Base-by-base conservation (phyloP, 2,113 vertebrate genomes). In the Oncorhynchus nerka region DNA sequence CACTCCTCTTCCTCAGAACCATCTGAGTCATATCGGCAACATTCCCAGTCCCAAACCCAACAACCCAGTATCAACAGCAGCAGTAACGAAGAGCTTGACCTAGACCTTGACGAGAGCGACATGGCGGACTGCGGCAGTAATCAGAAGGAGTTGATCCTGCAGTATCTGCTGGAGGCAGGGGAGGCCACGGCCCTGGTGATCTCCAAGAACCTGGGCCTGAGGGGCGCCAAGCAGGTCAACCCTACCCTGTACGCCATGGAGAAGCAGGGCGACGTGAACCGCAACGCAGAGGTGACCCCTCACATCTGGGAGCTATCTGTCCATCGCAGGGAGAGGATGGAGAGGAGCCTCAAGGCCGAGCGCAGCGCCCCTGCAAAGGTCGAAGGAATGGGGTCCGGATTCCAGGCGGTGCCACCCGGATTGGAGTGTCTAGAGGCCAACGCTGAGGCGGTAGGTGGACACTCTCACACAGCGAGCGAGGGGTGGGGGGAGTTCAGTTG, bases 181-280 rank as follows among this genome's bases (percentile, higher is more conserved):
- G 84, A 91, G 28, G 93, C 93, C 0, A 96, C 91, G 0, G 89
- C 97, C 0, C 90, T 96, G 9, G 91, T 91, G 81, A 90, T 99
- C 3, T 94, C 96, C 5, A 98, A 95, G 72, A 97, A 95, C 70
- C 86, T 98, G 0, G 95, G 96, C 1, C 75, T 98, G 7, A 84
- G 79, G 0, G 93, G 39, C 69, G 89, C 95, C 71, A 95, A 94
- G 72, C 95, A 97, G 0, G 91, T 98, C 12, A 96, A 92, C 0
- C 68, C 94, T 0, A 93, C 94, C 5, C 93, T 99, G 0, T 89
- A 92, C 0, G 82, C 88, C 12, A 67, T 99, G 92, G 96, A 99
- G 67, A 95, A 94, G 81, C 92, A 96, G 79, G 98, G 98, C 0
- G 96, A 99, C 0, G 92, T 99, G 0, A 78, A 70, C 75, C 93